Evolutionary conservation across 2,113 vertebrate genomes (phyloP), one percentile per base, ranked within the genome.

Genomic region (Myotis yumanensis): DNA sequence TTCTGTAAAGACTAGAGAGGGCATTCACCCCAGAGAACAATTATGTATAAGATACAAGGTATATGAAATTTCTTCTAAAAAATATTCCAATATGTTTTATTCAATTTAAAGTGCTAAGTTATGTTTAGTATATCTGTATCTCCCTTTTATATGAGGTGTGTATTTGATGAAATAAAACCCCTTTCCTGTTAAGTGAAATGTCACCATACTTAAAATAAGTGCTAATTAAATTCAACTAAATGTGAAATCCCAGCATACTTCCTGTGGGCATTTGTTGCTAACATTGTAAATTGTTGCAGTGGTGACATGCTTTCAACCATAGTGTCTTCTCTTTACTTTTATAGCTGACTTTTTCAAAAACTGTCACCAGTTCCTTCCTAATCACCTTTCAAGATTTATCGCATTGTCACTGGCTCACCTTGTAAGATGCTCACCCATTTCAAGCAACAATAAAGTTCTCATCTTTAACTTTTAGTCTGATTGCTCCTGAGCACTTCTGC

Each of bases 221-320:
- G 48, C 51, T 84, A 94, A 90, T 69, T 48, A 84, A 89, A 84
- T 85, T 90, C 59, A 90, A n/a, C 72, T 89, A n/a, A 22, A 84
- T 35, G 32, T 46, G 59, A 94, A 76, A 76, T 37, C 4, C 17
- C 9, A 69, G n/a, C 23, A 37, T 59, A 40, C 1, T 23, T 35
- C 11, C 20, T 76, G 51, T 28, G 11, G 51, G 14, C 4, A 59
- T 76, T 25, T 77, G 59, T 69, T 69, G 5, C 48, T 69, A 59
- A 57, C 37, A 76, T 37, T 89, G 30, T 68, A 84, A 76, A 77
- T 59, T 16, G 17, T 37, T 77, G 23, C 10, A 57, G 69, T 6
- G 3, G 2, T 10, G 15, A 37, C 37, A 48, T 32, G 32, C 10
- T 59, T 94, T 77, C 12, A 51, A 46, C 25, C 7, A 81, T 20